Base-by-base conservation (phyloP, 2,113 vertebrate species). In the Leptosomus discolor region DNA sequence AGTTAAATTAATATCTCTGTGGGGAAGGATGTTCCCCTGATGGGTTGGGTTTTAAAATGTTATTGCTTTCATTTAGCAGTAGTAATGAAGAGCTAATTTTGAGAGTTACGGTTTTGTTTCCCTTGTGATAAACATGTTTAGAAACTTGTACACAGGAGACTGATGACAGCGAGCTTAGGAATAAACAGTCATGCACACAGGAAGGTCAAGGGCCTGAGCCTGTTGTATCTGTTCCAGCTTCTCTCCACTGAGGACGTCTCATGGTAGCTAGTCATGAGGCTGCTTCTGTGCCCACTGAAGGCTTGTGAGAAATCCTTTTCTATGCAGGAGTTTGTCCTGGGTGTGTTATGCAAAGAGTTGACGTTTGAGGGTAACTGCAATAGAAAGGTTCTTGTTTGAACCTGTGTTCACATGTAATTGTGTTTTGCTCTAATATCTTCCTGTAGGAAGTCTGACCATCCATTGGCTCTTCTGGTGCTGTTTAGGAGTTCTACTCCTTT, bases 381-480 rank as follows among this genome's bases (percentile, higher is more conserved):
- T 45, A 29, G 45, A 65, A 88, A 4, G 22, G 37, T 46, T 94
- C 54, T 54, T 70, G 78, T 77, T 57, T 54, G 64, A 88, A 67
- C 32, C 13, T 37, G 15, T 46, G 1, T 77, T 68, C 20, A 15
- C 16, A 20, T 83, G 22, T 82, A 85, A 24, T 61, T 46, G 11
- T 11, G 36, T 68, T 94, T 80, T 56, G 57, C 51, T 53, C 16
- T 53, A 13, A 0, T 24, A 13, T n/a, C 6, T 86, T 45, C 12
- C 29, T 23, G 19, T 46, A 30, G 41, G 34, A 86, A 61, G 32
- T 36, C 68, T 86, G 76, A 69, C 60, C 56, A 32, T 36, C 21
- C 7, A 3, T 69, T 18, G 57, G 24, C 27, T 90, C 34, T 51
- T 70, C 37, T 77, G 0, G 0, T 57, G 51, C 32, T 5, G 0